phyloP scores from a whole-genome alignment of 92 coral and sea anemone species.

The Palythoa heliodiscus region DNA sequence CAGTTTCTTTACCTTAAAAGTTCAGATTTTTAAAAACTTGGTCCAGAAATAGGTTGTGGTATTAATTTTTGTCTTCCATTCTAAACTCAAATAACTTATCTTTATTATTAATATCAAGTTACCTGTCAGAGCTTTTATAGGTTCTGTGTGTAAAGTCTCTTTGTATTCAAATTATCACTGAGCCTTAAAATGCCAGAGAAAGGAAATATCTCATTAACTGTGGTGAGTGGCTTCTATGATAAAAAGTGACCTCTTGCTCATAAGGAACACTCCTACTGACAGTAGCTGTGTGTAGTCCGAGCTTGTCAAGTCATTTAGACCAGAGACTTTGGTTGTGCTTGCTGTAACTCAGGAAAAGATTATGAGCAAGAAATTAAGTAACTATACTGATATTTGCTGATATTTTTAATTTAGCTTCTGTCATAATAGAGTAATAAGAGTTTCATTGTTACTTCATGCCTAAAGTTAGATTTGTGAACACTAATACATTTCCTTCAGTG shows the following conservation, averaged over 20 bases:
- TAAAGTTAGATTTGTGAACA: too few species aligned
- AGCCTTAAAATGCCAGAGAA: slow-evolving; percentile 5
- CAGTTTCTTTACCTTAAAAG: too few species aligned
- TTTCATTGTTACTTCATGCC: too few species aligned
- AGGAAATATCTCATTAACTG: background rate
- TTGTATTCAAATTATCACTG: background rate
- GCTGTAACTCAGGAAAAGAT: slow-evolving; percentile 4
- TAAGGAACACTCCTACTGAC: background rate
- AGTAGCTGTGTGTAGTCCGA: background rate
- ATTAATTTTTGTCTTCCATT: too few species aligned
- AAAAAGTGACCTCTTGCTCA: background rate
- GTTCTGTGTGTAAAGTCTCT: background rate
- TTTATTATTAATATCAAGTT: too few species aligned
- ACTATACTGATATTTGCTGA: background rate
- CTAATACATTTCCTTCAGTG: too few species aligned
- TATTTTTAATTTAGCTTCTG: too few species aligned
- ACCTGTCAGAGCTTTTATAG: too few species aligned
- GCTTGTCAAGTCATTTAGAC: background rate
- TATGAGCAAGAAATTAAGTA: slow-evolving; percentile 27
- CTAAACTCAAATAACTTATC: too few species aligned
- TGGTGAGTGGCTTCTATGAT: background rate
- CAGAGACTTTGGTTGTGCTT: background rate
- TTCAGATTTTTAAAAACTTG: too few species aligned
- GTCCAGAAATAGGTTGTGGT: background rate
- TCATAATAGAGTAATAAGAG: too few species aligned